Percentiles rank a stretch among this genome's conserved stretches.
Evolutionary conservation across 2,797 vertebrate species (phyloP).

Genomic region (Simalia tracyae): DNA sequence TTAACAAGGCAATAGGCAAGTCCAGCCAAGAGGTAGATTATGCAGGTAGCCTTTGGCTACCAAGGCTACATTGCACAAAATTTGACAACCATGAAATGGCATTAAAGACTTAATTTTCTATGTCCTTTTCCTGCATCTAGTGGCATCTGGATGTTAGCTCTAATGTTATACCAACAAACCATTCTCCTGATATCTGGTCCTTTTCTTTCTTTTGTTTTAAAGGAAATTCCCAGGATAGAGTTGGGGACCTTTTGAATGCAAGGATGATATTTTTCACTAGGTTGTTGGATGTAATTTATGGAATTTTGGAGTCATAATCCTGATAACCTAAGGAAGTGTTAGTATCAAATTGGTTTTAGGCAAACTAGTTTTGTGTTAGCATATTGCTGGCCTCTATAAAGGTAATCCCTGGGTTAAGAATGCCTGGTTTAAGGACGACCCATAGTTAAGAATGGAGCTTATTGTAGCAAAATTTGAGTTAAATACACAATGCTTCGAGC

Average conservation of each 20-base stretch:
- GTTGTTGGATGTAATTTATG: background rate
- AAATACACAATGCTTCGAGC: no score
- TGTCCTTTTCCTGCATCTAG: background rate
- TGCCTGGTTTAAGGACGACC: no score
- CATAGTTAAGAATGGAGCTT: no score
- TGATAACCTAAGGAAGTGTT: background rate
- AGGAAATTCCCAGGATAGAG: background rate
- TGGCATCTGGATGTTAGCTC: background rate
- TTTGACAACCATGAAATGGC: background rate
- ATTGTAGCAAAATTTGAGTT: no score
- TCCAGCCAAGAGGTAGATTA: no score
- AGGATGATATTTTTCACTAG: background rate
- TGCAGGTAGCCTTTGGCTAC: background rate
- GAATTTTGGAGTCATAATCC: conserved; percentile 3
- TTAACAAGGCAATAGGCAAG: no score
- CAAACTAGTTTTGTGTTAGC: background rate
- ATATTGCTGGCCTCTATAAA: background rate
- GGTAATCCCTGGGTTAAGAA: no score
- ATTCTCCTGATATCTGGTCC: background rate
- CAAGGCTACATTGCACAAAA: background rate
- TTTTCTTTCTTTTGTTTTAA: background rate
- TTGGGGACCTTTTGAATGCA: background rate
- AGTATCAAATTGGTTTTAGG: background rate
- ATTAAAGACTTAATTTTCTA: background rate
- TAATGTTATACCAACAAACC: background rate